Conservation (phyloP, 1,140 invertebrate species). For the Onthophagus taurus region DNA sequence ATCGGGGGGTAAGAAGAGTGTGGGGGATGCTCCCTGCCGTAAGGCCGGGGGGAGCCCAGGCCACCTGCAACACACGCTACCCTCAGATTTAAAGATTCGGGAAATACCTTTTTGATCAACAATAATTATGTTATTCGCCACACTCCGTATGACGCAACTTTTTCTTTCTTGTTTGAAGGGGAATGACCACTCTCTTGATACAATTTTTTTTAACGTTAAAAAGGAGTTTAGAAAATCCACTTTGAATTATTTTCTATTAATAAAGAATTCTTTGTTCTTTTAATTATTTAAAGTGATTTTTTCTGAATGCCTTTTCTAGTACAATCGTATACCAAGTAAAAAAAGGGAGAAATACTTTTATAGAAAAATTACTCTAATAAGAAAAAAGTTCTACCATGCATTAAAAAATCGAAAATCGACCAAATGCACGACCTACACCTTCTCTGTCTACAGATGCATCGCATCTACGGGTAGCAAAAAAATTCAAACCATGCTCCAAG, state of each 20-base stretch:
- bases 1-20: slow-evolving; percentile 35
- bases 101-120: too few relatives aligned
- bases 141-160: too few relatives aligned
- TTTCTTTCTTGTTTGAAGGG: too few relatives aligned
- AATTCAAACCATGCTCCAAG: slow-evolving; percentile 28
- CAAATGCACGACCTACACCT: slow-evolving; percentile 26
- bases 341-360: slow-evolving; percentile 9
- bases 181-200: too few relatives aligned
- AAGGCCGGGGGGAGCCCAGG: slow-evolving; percentile 45
- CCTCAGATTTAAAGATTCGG: slow-evolving; percentile 22
- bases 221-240: too few relatives aligned
- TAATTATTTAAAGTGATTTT: background rate
- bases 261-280: slow-evolving; percentile 1
- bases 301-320: background rate
- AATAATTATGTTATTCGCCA: too few relatives aligned
- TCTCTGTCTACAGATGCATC: slow-evolving; percentile 32
- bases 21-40: slow-evolving; percentile 41
- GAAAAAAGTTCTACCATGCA: slow-evolving; percentile 28
- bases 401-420: slow-evolving; percentile 18
- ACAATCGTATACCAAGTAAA: slow-evolving; percentile 18
- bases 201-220: too few relatives aligned
- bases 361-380: slow-evolving; percentile 13
- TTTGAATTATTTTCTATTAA: too few relatives aligned
- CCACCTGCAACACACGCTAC: slow-evolving; percentile 46
- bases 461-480: slow-evolving; percentile 25